phyloP scores from a whole-genome alignment of 2,888 invertebrate genomes.

The Ophion ellenae region DNA sequence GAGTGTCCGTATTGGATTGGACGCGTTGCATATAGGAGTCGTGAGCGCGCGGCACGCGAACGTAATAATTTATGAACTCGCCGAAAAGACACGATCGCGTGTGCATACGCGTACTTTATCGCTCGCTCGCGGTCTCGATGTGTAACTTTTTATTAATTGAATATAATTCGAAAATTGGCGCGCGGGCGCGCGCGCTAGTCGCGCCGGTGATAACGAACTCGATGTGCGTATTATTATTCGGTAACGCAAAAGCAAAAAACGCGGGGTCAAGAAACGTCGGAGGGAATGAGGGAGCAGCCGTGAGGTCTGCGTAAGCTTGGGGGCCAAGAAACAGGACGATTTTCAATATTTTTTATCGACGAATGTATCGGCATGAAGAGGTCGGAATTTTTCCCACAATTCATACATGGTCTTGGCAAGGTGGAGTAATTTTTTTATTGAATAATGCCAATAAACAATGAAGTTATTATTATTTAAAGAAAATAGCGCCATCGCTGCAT shows the following conservation, averaged over 20 bases:
- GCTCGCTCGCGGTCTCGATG: neutral
- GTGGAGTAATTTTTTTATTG: no score
- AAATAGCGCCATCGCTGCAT: no score
- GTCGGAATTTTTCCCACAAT: neutral
- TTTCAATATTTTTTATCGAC: neutral
- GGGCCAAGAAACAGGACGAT: neutral
- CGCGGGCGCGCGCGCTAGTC: neutral
- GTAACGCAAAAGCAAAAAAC: neutral
- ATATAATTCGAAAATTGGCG: conserved; percentile 14
- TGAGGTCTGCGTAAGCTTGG: neutral
- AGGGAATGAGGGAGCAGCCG: neutral
- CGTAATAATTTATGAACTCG: conserved; percentile 23
- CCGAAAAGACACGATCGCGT: conserved; percentile 17
- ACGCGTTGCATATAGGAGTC: neutral
- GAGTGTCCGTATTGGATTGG: neutral
- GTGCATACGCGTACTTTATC: neutral
- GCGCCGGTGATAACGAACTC: conserved; percentile 26
- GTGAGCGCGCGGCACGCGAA: neutral
- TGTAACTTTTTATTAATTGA: conserved; percentile 35
- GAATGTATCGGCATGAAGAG: neutral
- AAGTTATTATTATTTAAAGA: no score
- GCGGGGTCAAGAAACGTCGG: neutral
- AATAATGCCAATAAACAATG: no score
- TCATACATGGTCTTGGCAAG: no score
- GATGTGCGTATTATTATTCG: conserved; percentile 2